Percentiles rank a stretch among this genome's conserved stretches.
Conservation (phyloP, 2,113 vertebrate species). For the Zapornia atra region DNA sequence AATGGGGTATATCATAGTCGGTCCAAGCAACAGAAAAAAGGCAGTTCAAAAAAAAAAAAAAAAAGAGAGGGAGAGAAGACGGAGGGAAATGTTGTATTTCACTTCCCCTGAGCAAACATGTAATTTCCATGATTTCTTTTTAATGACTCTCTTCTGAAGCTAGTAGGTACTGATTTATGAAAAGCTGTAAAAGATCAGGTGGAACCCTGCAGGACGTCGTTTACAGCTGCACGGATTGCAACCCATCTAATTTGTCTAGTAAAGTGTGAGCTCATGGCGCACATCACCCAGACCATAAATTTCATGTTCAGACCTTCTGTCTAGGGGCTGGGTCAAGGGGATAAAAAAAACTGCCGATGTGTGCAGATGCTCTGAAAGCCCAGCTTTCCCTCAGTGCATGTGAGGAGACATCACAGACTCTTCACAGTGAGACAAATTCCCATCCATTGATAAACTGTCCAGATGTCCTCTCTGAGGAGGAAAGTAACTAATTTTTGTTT, state of each 20-base stretch:
- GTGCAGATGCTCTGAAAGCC: conserved; percentile 78
- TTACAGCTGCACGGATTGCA: conserved; percentile 89
- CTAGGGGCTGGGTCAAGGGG: conserved; percentile 73
- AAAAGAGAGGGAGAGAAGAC: neutral
- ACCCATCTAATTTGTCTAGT: conserved; percentile 93
- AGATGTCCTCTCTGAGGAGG: conserved; percentile 86
- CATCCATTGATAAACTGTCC: conserved; percentile 86
- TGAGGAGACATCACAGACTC: conserved; percentile 78
- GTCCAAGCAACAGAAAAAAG: neutral
- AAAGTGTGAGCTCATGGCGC: conserved; percentile 86
- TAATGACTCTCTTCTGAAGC: conserved; percentile 86
- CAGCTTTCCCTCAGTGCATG: conserved; percentile 70
- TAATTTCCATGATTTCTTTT: conserved; percentile 99
- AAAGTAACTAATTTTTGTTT: conserved; percentile 77
- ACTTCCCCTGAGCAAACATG: conserved; percentile 90
- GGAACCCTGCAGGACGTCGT: conserved; percentile 84
- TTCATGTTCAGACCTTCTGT: conserved; percentile 74
- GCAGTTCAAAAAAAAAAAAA: neutral
- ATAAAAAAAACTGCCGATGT: conserved; percentile 40
- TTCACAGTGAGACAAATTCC: conserved; percentile 82
- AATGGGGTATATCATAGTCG: neutral
- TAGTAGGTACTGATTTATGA: conserved; percentile 92
- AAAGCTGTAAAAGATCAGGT: conserved; percentile 85
- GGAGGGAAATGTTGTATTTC: conserved; percentile 70
- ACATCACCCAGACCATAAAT: conserved; percentile 81